Conservation (phyloP, 2,888 invertebrate genomes). For the Apeira syringaria region DNA sequence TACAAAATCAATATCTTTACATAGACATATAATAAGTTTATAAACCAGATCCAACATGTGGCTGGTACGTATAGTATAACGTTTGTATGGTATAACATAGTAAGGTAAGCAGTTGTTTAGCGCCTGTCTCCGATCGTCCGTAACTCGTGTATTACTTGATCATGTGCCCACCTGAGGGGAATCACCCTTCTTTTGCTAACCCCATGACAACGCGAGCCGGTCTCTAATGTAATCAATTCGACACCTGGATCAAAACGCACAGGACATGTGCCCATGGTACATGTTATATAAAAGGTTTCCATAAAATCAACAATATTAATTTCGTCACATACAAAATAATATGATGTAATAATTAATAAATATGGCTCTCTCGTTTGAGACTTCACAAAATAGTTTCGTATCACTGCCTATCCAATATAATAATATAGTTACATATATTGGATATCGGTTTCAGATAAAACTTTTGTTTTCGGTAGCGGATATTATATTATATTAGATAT, state of each 20-base stretch:
- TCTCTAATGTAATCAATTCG: slow-evolving; percentile 5
- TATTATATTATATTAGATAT: too few relatives aligned
- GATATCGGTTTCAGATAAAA: too few relatives aligned
- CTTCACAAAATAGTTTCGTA: too few relatives aligned
- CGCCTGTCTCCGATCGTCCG: slow-evolving; percentile 22
- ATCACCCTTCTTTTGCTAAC: slow-evolving; percentile 19
- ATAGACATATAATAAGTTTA: slow-evolving; percentile 9
- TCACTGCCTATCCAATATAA: too few relatives aligned
- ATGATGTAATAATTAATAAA: too few relatives aligned
- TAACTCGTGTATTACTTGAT: slow-evolving; percentile 20
- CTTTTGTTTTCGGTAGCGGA: too few relatives aligned
- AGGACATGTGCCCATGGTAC: too few relatives aligned
- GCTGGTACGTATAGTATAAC: slow-evolving; percentile 8
- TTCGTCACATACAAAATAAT: too few relatives aligned
- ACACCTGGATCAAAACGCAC: slow-evolving; percentile 24
- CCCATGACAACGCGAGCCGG: slow-evolving; percentile 8
- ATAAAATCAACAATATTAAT: too few relatives aligned
- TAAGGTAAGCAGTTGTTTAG: slow-evolving; percentile 17
- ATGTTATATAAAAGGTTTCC: too few relatives aligned
- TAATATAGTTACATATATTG: too few relatives aligned
- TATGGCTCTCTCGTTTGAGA: too few relatives aligned
- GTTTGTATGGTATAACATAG: neutral
- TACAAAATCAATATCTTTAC: slow-evolving; percentile 10
- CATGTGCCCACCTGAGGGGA: slow-evolving; percentile 18
- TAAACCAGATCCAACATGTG: slow-evolving; percentile 8